Evolutionary conservation across 2,797 vertebrate species (phyloP), one percentile per base, ranked within the genome.

Genomic region (Tarsius wallacei): DNA sequence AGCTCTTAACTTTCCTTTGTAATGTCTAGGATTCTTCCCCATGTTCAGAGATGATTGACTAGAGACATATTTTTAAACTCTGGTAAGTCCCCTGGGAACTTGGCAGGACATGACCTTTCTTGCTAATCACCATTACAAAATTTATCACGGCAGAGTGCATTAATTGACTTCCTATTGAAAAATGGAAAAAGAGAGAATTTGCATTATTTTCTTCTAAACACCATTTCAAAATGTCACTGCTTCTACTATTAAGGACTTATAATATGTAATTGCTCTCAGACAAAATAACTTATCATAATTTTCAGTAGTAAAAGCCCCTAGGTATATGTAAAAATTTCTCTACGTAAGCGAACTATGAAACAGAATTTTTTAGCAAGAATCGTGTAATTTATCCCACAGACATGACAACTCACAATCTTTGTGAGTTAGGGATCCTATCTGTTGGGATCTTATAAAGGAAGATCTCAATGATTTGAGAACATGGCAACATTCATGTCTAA

Each of bases 401-500:
- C 85, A 74, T 49, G 33, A 28, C 66, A 84, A 61, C 10, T 95
- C 55, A 49, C 24, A 87, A 90, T 4, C 42, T 42, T 42, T 42
- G 42, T 5, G 42, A 42, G 42, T 4, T 42, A 42, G 42, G 42
- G 42, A 42, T 42, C 42, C 42, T 42, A 42, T 42, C 42, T 42
- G 5, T 1, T 73, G n/a, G 28, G 53, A 76, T 81, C 31, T 89
- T 84, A 28, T 26, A 84, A 71, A 19, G 61, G 3, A 55, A 88
- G 89, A 91, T 63, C 31, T 92, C 36, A 71, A 1, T 64, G 28
- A 91, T 63, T 91, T 93, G 31, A 85, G 49, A 91, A 88, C 82
- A 89, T 21, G 42, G 4, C 11, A 57, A 42, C 21, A 31, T 6
- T n/a, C 17, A 16, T 51, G 51, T 42, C 47, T 61, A 47, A 91